phyloP scores from a whole-genome alignment of 2,113 vertebrate genomes.

The Pterocles orientalis region DNA sequence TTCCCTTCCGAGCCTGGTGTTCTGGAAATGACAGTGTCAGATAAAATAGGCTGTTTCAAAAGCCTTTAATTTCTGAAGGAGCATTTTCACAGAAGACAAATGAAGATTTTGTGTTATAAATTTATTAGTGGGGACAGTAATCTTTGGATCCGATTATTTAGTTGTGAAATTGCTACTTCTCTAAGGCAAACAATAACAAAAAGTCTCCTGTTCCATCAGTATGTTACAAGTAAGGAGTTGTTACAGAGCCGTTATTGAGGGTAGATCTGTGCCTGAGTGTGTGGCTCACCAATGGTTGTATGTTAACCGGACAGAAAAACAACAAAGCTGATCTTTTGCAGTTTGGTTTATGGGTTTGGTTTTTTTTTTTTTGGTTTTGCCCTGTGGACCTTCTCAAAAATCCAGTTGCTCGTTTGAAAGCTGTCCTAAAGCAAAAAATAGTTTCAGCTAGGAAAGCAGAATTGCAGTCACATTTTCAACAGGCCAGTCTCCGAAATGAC shows the following conservation, averaged over 20 bases:
- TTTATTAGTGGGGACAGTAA: background rate
- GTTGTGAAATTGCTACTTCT: background rate
- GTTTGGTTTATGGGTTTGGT: background rate
- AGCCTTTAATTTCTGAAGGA: background rate
- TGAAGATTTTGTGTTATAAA: background rate
- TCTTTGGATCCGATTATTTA: background rate
- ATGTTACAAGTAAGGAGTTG: background rate
- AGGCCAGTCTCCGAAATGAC: background rate
- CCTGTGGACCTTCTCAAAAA: background rate
- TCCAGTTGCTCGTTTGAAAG: background rate
- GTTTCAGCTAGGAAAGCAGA: constrained; percentile 5
- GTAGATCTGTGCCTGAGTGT: background rate
- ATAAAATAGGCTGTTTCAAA: background rate
- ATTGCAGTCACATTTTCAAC: background rate
- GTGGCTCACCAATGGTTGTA: background rate
- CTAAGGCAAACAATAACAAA: background rate
- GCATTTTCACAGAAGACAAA: background rate
- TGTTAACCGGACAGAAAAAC: background rate
- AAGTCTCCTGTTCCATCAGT: background rate
- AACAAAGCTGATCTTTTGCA: background rate
- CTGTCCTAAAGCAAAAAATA: background rate
- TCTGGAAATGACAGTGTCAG: background rate
- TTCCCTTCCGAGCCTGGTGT: background rate
- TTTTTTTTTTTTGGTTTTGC: constrained; percentile 8
- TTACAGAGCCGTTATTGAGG: background rate